phyloP scores from a whole-genome alignment of 2,113 vertebrate genomes.

The Cromileptes altivelis region DNA sequence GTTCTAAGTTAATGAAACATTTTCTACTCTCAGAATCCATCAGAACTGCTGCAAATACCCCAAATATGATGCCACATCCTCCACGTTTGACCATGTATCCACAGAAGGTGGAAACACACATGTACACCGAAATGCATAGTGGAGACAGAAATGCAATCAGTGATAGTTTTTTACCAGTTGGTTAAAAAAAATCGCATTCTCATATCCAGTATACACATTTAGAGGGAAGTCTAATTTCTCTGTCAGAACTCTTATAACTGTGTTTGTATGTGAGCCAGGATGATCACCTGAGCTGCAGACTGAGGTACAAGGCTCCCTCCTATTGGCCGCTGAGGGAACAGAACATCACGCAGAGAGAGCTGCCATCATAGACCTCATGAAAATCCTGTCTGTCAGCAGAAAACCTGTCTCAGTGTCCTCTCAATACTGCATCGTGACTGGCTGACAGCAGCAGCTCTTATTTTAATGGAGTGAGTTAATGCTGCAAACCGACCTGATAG shows the following conservation, averaged over 20 bases:
- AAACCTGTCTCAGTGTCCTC: background rate
- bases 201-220: too few relatives aligned
- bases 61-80: background rate
- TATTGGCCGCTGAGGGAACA: constrained; percentile 58
- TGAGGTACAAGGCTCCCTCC: constrained; percentile 67
- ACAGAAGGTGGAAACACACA: background rate
- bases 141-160: background rate
- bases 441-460: background rate
- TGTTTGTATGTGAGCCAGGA: background rate
- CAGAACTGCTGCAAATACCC: background rate
- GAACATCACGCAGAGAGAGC: constrained; percentile 6
- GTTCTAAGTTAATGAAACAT: background rate
- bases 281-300: constrained; percentile 44
- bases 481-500: background rate
- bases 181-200: too few relatives aligned
- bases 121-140: background rate
- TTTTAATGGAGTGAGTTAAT: background rate
- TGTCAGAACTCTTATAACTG: background rate
- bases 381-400: background rate
- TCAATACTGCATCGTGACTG: background rate
- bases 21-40: background rate
- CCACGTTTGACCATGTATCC: background rate
- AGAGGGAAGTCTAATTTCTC: background rate
- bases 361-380: background rate
- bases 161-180: background rate